Evolutionary conservation across 2,888 invertebrate genomes (phyloP), one percentile per base, ranked within the genome.

Genomic region (Gisinianus flammeolus): DNA sequence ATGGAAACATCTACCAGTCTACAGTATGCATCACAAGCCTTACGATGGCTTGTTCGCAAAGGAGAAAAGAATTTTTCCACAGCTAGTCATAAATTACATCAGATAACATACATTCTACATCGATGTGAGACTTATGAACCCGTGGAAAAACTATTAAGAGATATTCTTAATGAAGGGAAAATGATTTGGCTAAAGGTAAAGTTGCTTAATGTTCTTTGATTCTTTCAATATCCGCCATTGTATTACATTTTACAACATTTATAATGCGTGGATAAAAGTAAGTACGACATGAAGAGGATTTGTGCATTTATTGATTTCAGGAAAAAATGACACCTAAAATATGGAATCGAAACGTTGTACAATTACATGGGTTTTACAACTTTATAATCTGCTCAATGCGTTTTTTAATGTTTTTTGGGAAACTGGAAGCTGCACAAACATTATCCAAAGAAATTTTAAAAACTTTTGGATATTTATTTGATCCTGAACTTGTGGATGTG

Each of bases 11-110:
- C 12, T 4, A 33, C 70, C 58, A 35, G 69, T 35, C 19, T 77
- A 0, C 33, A 31, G 19, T 16, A 70, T 35, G 62, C 69, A 4
- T 69, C 69, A 31, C 76, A 77, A 62, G 76, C 70, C 8, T 12
- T 77, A 22, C 76, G 76, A 0, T 77, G 76, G 76, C 76, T 77
- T 28, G 19, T 77, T n/a, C 76, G 76, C 6, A 70, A 70, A 77
- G 76, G 76, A 10, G 58, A 56, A 26, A 62, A 62, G 19, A 69
- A 33, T 33, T 70, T 77, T n/a, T 77, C 76, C 22, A 62, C 28
- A 24, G 76, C 69, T 6, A 70, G 70, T 62, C 62, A 64, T 31
- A 77, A 70, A 35, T 31, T 77, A 12, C 69, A 77, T 12, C 69
- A 77, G 12, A 54, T 77, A n/a, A 35, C 26, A 12, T 35, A 62